Conservation (phyloP, 2,888 invertebrate genomes). For the Trachelus tabidus region DNA sequence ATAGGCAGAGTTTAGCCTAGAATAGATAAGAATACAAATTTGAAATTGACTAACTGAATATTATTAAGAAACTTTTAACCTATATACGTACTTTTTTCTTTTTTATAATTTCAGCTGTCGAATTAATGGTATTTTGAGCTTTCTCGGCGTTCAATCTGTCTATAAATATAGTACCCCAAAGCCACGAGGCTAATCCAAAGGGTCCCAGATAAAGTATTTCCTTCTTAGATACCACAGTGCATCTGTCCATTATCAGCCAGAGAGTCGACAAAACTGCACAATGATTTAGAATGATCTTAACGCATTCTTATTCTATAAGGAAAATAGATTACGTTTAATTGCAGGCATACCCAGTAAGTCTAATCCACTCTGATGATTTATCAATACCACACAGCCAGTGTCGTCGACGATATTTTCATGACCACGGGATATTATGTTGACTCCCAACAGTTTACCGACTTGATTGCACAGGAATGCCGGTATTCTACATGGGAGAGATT, state of each 20-base stretch:
- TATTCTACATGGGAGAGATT: slow-evolving; percentile 50
- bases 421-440: slow-evolving; percentile 80
- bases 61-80: background rate
- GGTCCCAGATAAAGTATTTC: slow-evolving; percentile 85
- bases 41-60: background rate
- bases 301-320: background rate
- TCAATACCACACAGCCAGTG: slow-evolving; percentile 82
- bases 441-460: slow-evolving; percentile 73
- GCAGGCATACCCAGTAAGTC: slow-evolving; percentile 81
- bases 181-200: slow-evolving; percentile 86
- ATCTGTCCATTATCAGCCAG: slow-evolving; percentile 84
- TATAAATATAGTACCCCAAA: slow-evolving; percentile 91
- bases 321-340: background rate
- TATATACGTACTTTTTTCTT: slow-evolving; percentile 70
- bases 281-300: slow-evolving; percentile 9
- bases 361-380: slow-evolving; percentile 90
- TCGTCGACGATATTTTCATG: slow-evolving; percentile 80
- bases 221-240: slow-evolving; percentile 86
- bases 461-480: slow-evolving; percentile 76
- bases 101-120: slow-evolving; percentile 76
- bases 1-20: slow-evolving; percentile 84
- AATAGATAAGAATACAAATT: slow-evolving; percentile 37
- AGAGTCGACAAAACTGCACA: slow-evolving; percentile 77
- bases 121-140: slow-evolving; percentile 79
- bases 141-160: slow-evolving; percentile 79